phyloP scores from a whole-genome alignment of 2,113 vertebrate species.

The Dendrocopos noguchii region DNA sequence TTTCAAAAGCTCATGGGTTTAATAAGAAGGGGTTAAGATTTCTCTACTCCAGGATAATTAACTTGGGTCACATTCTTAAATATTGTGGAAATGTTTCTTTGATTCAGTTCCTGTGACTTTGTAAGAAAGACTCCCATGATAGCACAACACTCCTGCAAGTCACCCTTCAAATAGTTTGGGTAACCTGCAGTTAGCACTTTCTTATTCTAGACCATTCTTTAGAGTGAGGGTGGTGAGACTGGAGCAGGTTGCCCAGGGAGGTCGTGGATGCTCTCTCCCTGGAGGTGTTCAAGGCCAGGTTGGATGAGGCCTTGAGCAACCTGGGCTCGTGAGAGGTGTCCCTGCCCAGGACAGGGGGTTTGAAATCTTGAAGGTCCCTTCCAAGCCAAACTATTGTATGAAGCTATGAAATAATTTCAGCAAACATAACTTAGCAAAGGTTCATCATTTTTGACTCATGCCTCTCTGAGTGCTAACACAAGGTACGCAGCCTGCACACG shows the following conservation, averaged over 20 bases:
- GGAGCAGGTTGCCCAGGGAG: no score
- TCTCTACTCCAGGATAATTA: background rate
- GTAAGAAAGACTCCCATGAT: background rate
- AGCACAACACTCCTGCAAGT: background rate
- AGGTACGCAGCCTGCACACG: background rate
- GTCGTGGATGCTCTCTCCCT: no score
- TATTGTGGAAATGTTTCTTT: background rate
- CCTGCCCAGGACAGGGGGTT: no score
- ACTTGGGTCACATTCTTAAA: background rate
- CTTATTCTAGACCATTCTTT: background rate
- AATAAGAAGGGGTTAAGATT: background rate
- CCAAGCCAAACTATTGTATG: no score
- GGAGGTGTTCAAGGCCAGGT: no score
- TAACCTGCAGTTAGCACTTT: background rate
- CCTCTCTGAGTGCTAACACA: background rate
- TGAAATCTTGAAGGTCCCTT: no score
- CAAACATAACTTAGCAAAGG: background rate
- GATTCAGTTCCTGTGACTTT: background rate
- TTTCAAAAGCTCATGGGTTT: constrained; percentile 30
- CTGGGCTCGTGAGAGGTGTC: no score
- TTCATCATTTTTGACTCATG: background rate
- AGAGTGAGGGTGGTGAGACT: no score
- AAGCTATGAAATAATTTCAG: background rate
- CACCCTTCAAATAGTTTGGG: background rate
- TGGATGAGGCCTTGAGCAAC: no score